Base-by-base conservation (phyloP, 2,797 vertebrate species). In the Cuniculus paca region DNA sequence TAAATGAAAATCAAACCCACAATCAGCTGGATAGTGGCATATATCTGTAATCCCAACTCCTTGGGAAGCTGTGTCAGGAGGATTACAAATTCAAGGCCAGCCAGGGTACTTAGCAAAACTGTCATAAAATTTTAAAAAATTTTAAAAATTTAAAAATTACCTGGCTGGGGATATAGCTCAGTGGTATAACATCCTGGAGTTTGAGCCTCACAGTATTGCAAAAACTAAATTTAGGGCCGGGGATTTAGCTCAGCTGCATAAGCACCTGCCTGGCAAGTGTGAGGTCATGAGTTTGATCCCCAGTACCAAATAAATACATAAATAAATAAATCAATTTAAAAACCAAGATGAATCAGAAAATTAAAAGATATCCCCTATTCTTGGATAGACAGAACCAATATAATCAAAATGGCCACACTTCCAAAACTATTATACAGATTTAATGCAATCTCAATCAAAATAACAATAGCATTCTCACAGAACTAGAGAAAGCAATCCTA, bases 1-100 rank as follows among this genome's bases (percentile, higher is more conserved):
- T 10, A 96, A 81, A 50, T 89, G 52, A 74, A 95, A 81, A 89
- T 50, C 31, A 54, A 86, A 68, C 58, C 45, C 36, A 86, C 26
- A 88, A 45, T 45, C 39, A 45, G 39, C 70, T 74, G 42, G 11
- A 12, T 26, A 74, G 70, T 74, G 24, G 12, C 24, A 74, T 26
- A 45, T 74, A 7, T 12, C 42, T 45, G 6, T 48, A 74, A 74
- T 45, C 39, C 24, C 42, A 45, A 45, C 72, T 45, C 39, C 72
- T 8, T 74, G 26, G 42, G 13, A 74, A 42, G 42, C 42, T 28
- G 39, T 48, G 72, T 45, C 42, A 74, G 26, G 7, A 70, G 65
- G 42, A 45, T 48, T 74, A 74, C 24, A 74, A 45, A 74, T 45
- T 74, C 42, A 74, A 45, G 72, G 72, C 26, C 12, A 28, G 72